Conservation (phyloP, 2,113 vertebrate species). For the Rhinolophus ferrumequinum region DNA sequence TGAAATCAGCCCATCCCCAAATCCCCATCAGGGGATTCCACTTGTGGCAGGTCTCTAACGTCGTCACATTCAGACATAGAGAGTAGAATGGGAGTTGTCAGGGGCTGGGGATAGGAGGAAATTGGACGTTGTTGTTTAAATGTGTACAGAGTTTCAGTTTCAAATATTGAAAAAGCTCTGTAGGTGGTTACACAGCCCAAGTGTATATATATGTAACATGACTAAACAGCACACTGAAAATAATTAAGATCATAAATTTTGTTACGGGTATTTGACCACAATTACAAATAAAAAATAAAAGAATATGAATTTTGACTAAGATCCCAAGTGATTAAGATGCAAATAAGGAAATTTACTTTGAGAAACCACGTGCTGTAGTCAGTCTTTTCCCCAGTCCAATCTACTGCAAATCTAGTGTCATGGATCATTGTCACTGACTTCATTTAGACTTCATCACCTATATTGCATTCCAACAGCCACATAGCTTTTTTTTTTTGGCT, state of each 20-base stretch:
- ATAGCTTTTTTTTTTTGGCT: not conserved
- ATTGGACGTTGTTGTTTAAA: not conserved
- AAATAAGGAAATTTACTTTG: not conserved
- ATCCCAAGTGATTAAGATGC: not conserved
- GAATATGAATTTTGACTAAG: slow-evolving; percentile 12
- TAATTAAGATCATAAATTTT: not conserved
- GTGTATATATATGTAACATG: not conserved
- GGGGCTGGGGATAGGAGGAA: not conserved
- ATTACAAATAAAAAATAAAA: not conserved
- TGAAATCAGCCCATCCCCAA: not conserved
- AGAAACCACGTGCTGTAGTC: not conserved
- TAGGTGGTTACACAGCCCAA: not conserved
- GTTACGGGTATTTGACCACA: not conserved
- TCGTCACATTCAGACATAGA: not conserved
- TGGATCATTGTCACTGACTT: not conserved
- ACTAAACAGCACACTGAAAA: not conserved
- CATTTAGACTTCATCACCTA: not conserved
- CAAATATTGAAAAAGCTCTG: not conserved
- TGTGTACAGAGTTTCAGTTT: not conserved
- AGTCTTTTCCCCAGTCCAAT: not conserved
- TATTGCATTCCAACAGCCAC: not conserved
- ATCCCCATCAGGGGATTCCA: not conserved
- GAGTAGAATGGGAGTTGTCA: not conserved
- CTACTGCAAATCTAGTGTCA: no score
- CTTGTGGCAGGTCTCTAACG: not conserved